Percentiles rank a stretch among this genome's conserved stretches.
phyloP scores from a whole-genome alignment of 2,888 invertebrate species.

The Bruchidius siliquastri region DNA sequence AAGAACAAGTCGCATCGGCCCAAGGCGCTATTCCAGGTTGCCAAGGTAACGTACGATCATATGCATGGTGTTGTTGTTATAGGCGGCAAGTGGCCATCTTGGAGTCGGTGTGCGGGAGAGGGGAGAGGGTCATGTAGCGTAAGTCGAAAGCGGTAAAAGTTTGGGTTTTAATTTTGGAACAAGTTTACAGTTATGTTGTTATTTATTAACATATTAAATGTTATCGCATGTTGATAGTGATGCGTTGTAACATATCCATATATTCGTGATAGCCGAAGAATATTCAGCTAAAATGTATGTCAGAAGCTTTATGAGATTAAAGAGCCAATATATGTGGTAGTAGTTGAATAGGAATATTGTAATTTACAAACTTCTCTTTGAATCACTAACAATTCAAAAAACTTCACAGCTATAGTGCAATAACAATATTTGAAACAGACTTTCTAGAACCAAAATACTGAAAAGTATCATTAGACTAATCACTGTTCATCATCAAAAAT shows the following conservation, averaged over 20 bases:
- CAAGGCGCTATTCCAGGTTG: constrained; percentile 68
- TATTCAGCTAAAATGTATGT: too few relatives aligned
- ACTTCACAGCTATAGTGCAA: too few relatives aligned
- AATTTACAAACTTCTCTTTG: too few relatives aligned
- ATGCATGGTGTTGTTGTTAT: background rate
- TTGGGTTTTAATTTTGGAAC: constrained; percentile 9
- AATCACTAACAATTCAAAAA: too few relatives aligned
- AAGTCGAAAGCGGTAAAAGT: constrained; percentile 1
- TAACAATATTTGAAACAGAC: too few relatives aligned
- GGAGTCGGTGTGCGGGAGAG: constrained; percentile 7
- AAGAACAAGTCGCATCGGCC: constrained; percentile 56
- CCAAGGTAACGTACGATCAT: constrained; percentile 57
- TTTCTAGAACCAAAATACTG: too few relatives aligned
- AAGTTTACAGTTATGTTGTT: background rate
- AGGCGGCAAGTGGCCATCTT: constrained; percentile 24
- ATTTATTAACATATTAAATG: constrained; percentile 1
- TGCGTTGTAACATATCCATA: background rate
- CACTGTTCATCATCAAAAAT: too few relatives aligned
- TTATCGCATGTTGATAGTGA: background rate
- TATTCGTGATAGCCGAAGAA: too few relatives aligned
- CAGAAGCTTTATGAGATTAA: too few relatives aligned
- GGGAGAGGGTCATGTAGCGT: constrained; percentile 1
- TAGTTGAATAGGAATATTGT: too few relatives aligned
- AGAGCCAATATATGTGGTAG: too few relatives aligned
- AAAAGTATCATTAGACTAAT: too few relatives aligned